A percentile compares a stretch with the other conserved stretches of the same genome.
These are phyloP conservation scores for Scomberomorus guttatus DNA, from an alignment of 2,797 vertebrate genomes.

Conservation along the genomic window DNA sequence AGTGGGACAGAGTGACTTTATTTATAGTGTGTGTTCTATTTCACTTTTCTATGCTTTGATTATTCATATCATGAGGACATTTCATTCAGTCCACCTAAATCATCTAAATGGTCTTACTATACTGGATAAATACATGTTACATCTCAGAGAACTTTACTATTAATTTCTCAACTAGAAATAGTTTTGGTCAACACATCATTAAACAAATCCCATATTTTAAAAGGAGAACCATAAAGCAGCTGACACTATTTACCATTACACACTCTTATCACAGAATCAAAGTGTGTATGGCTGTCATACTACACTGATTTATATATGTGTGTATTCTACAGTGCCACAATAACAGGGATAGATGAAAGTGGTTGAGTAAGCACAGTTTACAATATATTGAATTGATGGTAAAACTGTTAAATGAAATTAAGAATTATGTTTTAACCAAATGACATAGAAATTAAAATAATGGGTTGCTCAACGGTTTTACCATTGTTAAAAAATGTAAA, in stretches of 20 bases:
- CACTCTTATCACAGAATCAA: conserved; percentile 46
- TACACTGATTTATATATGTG: conserved; percentile 57
- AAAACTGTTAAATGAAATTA: conserved; percentile 63
- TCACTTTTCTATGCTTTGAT: conserved; percentile 49
- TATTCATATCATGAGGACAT: conserved; percentile 47
- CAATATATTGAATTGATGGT: conserved; percentile 64
- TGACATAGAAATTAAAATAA: conserved; percentile 64
- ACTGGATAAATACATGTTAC: conserved; percentile 26
- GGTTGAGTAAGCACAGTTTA: conserved; percentile 86
- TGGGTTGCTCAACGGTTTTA: conserved; percentile 77
- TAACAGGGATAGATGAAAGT: conserved; percentile 46
- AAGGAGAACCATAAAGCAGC: conserved; percentile 43
- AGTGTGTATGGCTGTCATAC: conserved; percentile 38
- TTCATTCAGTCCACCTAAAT: conserved; percentile 34
- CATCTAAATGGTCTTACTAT: conserved; percentile 22
- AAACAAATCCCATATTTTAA: conserved; percentile 10
- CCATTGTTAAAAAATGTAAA: conserved; percentile 82
- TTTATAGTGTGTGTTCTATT: conserved; percentile 65
- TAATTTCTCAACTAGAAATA: neutral
- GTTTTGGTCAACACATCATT: conserved; percentile 24
- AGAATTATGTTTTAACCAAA: conserved; percentile 68
- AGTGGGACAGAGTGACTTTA: conserved; percentile 54
- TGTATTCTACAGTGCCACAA: conserved; percentile 58
- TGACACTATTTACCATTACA: conserved; percentile 29
- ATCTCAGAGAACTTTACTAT: conserved; percentile 32